Evolutionary conservation across 1,140 invertebrate genomes (phyloP).

Genomic region (Diploscapter pachys): DNA sequence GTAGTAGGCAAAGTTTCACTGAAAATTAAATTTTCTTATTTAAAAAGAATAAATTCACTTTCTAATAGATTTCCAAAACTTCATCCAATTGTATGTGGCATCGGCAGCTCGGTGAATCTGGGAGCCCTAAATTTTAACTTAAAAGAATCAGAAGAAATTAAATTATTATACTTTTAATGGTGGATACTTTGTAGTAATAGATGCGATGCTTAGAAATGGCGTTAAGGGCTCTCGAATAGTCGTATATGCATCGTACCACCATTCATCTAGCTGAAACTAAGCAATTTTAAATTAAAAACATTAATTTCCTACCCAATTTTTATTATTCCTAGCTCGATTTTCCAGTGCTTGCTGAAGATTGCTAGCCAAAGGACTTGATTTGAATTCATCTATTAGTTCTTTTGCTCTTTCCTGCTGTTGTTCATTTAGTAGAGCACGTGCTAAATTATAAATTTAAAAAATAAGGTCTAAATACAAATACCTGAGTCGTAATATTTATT

Average conservation of each 20-base stretch:
- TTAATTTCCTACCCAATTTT: slow-evolving; percentile 31
- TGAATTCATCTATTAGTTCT: slow-evolving; percentile 34
- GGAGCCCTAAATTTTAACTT: slow-evolving; percentile 24
- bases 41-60: slow-evolving; percentile 9
- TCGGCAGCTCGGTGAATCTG: slow-evolving; percentile 35
- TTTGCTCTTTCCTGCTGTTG: slow-evolving; percentile 20
- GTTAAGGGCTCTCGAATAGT: slow-evolving; percentile 30
- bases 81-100: slow-evolving; percentile 25
- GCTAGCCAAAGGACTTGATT: slow-evolving; percentile 9
- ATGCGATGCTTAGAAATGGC: slow-evolving; percentile 23
- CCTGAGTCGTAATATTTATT: slow-evolving; percentile 25
- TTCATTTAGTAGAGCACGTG: slow-evolving; percentile 13
- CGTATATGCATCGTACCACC: slow-evolving; percentile 41
- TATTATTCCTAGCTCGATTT: slow-evolving; percentile 23
- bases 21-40: slow-evolving; percentile 7
- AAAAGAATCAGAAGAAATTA: slow-evolving; percentile 13
- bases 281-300: neutral
- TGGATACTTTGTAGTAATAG: slow-evolving; percentile 1
- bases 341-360: slow-evolving; percentile 29
- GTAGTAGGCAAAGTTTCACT: slow-evolving; percentile 34
- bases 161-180: neutral
- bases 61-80: slow-evolving; percentile 27
- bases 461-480: neutral
- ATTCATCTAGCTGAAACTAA: slow-evolving; percentile 34
- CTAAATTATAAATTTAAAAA: slow-evolving; percentile 24